These are phyloP conservation scores for Neomonachus schauinslandi DNA, from an alignment of 2,113 vertebrate species.

Conservation along the genomic window DNA sequence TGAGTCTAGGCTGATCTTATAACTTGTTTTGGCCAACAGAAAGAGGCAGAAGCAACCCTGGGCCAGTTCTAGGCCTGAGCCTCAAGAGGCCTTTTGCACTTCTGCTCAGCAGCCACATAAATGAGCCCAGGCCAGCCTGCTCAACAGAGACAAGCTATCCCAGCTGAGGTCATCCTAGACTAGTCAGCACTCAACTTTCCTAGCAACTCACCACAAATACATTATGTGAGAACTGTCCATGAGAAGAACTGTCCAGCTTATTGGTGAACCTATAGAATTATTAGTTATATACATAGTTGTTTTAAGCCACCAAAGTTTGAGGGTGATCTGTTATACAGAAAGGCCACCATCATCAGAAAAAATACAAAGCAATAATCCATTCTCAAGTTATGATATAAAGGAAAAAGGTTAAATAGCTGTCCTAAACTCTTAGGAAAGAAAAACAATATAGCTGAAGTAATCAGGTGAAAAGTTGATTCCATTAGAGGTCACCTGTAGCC, in stretches of 20 bases:
- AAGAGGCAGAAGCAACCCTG: not conserved
- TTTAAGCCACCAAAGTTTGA: not conserved
- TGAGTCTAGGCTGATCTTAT: not conserved
- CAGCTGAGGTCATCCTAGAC: not conserved
- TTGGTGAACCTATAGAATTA: not conserved
- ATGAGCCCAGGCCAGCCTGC: not conserved
- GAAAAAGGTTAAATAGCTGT: constrained; percentile 6
- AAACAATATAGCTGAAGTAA: constrained; percentile 62
- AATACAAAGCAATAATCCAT: not conserved
- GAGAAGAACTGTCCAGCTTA: not conserved
- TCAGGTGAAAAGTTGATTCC: constrained; percentile 67
- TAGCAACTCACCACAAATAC: not conserved
- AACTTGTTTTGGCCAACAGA: not conserved
- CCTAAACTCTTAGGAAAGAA: constrained; percentile 7
- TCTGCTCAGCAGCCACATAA: not conserved
- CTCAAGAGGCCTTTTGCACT: not conserved
- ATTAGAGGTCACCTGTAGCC: constrained; percentile 56
- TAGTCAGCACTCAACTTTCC: not conserved
- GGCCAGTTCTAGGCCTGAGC: not conserved
- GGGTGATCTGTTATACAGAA: not conserved
- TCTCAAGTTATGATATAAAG: constrained; percentile 8
- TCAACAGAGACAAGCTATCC: not conserved
- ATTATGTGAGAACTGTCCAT: not conserved
- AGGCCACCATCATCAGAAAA: not conserved
- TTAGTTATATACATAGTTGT: not conserved